Evolutionary conservation across 2,113 vertebrate species (phyloP), one percentile per base, ranked within the genome.

Genomic region (Poeciliopsis occidentalis): DNA sequence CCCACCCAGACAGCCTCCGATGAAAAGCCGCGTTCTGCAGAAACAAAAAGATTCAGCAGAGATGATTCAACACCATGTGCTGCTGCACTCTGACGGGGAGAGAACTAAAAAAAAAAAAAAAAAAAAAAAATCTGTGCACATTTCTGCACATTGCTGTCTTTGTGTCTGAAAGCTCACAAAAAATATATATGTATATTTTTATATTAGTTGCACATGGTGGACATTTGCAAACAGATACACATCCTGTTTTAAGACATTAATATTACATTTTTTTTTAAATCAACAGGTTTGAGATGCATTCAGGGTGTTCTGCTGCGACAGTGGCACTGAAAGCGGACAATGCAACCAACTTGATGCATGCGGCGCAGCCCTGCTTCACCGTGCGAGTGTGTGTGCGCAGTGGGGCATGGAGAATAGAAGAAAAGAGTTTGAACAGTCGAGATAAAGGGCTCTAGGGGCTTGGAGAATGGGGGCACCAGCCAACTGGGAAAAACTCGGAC

Each of bases 321-420:
- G 85, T 82, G 80, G 60, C 71, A n/a, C n/a, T n/a, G n/a, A n/a
- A n/a, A n/a, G n/a, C n/a, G n/a, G n/a, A n/a, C n/a, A n/a, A n/a
- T n/a, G n/a, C n/a, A n/a, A n/a, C n/a, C n/a, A n/a, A n/a, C n/a
- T n/a, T n/a, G n/a, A n/a, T n/a, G n/a, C n/a, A n/a, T n/a, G n/a
- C n/a, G n/a, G n/a, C n/a, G n/a, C n/a, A n/a, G n/a, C n/a, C n/a
- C n/a, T n/a, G n/a, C n/a, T n/a, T n/a, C n/a, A n/a, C n/a, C n/a
- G n/a, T n/a, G n/a, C n/a, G n/a, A n/a, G n/a, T n/a, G n/a, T n/a
- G n/a, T n/a, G n/a, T n/a, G n/a, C n/a, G n/a, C n/a, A n/a, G n/a
- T n/a, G n/a, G n/a, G n/a, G n/a, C 89, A 84, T 90, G 84, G 76
- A 82, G 76, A 88, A 85, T 83, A 69, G 72, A 86, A 89, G 82